Conservation (phyloP, 2,797 vertebrate genomes). For the Oreortyx pictus region DNA sequence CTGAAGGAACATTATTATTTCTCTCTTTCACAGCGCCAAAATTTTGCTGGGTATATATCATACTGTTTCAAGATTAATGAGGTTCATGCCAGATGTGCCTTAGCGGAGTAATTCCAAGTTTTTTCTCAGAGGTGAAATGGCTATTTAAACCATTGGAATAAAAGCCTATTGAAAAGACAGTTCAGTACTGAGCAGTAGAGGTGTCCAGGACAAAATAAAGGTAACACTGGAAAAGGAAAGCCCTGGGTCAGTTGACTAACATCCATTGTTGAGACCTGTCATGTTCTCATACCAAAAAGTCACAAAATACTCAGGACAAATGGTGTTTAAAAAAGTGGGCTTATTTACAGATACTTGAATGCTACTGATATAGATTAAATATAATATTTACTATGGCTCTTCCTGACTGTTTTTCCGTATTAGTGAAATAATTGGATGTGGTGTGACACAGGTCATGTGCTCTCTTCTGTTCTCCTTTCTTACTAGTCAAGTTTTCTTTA, state of each 20-base stretch:
- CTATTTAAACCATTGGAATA: slow-evolving; percentile 3
- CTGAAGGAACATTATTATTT: slow-evolving; percentile 18
- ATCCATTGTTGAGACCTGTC: background rate
- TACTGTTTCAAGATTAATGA: slow-evolving; percentile 30
- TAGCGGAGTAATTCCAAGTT: slow-evolving; percentile 2
- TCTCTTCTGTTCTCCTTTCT: background rate
- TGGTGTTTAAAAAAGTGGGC: background rate
- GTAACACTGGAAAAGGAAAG: background rate
- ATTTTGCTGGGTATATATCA: background rate
- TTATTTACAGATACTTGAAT: background rate
- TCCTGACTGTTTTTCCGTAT: background rate
- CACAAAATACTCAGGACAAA: background rate
- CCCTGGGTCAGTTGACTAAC: background rate
- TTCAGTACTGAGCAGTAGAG: background rate
- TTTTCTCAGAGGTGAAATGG: slow-evolving; percentile 25
- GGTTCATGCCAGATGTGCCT: slow-evolving; percentile 20
- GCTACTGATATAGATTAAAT: background rate
- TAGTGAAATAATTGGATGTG: background rate
- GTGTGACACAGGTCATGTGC: background rate
- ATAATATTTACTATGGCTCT: background rate
- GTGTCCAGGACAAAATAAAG: background rate
- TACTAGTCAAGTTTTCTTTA: background rate
- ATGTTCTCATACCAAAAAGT: background rate
- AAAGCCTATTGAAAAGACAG: background rate
- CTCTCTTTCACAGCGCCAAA: slow-evolving; percentile 16